Evolutionary conservation across 2,113 vertebrate genomes (phyloP).

Genomic region (Brachypteracias leptosomus): DNA sequence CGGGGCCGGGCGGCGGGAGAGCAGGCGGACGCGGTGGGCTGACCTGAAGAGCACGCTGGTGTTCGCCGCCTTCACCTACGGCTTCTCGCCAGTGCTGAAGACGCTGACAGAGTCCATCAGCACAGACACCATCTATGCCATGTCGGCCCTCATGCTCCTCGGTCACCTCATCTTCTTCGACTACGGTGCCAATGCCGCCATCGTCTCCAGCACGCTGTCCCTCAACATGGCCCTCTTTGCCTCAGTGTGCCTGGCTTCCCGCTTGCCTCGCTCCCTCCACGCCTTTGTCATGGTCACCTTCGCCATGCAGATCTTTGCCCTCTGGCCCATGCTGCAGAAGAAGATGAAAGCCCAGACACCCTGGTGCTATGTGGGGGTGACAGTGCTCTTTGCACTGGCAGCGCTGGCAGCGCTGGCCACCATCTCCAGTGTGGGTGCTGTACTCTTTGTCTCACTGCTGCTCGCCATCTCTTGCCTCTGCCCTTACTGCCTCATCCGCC

Average conservation of each 20-base stretch:
- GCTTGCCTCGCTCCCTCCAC: constrained; percentile 88
- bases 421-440: constrained; percentile 77
- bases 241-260: constrained; percentile 92
- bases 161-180: constrained; percentile 94
- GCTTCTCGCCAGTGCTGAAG: constrained; percentile 93
- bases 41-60: constrained; percentile 91
- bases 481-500: constrained; percentile 85
- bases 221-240: constrained; percentile 96
- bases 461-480: constrained; percentile 84
- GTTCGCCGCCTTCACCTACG: constrained; percentile 92
- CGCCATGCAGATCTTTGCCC: constrained; percentile 92
- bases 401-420: constrained; percentile 80
- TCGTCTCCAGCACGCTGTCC: constrained; percentile 89
- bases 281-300: constrained; percentile 94
- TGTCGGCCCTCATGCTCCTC: constrained; percentile 92
- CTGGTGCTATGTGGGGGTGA: constrained; percentile 78
- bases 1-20: constrained; percentile 58
- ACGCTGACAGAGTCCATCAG: constrained; percentile 95
- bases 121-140: constrained; percentile 96
- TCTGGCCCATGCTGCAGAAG: constrained; percentile 95
- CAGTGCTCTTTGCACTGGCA: constrained; percentile 78
- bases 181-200: constrained; percentile 87
- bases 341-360: constrained; percentile 81
- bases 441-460: constrained; percentile 83
- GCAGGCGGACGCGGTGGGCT: constrained; percentile 80